Percentiles rank a stretch among this genome's conserved stretches.
Conservation (phyloP, 2,888 invertebrate species). For the Drosophila infuscata region DNA sequence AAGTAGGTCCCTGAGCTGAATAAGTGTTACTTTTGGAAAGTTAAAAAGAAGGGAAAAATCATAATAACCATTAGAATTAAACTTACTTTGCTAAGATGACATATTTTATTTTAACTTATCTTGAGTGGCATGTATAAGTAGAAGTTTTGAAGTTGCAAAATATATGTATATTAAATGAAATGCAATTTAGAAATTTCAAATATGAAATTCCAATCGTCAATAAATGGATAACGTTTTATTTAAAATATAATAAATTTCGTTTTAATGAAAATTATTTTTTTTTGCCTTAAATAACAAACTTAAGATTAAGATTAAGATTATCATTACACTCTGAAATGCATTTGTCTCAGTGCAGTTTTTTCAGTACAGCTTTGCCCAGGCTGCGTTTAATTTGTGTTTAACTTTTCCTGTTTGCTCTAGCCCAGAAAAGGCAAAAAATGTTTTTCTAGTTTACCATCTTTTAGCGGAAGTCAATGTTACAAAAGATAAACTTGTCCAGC, state of each 20-base stretch:
- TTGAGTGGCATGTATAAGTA: not conserved
- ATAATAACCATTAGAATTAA: too few relatives aligned
- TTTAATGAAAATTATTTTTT: not conserved
- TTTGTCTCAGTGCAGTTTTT: constrained; percentile 51
- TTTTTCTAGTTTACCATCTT: constrained; percentile 76
- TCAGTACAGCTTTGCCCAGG: constrained; percentile 28
- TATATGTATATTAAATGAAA: not conserved
- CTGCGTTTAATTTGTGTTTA: constrained; percentile 75
- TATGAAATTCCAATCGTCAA: too few relatives aligned
- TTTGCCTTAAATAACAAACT: not conserved
- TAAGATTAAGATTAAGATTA: not conserved
- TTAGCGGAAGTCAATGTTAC: constrained; percentile 80
- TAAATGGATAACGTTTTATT: not conserved
- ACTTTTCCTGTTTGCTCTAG: constrained; percentile 69
- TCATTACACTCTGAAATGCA: constrained; percentile 9
- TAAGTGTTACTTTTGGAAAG: too few relatives aligned
- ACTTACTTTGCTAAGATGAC: too few relatives aligned
- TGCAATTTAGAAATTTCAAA: too few relatives aligned
- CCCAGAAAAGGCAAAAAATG: constrained; percentile 51
- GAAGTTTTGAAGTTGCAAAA: not conserved
- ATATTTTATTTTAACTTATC: too few relatives aligned
- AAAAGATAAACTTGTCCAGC: constrained; percentile 80
- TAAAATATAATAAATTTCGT: not conserved
- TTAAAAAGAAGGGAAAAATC: too few relatives aligned
- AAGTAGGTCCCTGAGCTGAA: too few relatives aligned